phyloP scores from a whole-genome alignment of 2,113 vertebrate species.

The Silurus asotus region DNA sequence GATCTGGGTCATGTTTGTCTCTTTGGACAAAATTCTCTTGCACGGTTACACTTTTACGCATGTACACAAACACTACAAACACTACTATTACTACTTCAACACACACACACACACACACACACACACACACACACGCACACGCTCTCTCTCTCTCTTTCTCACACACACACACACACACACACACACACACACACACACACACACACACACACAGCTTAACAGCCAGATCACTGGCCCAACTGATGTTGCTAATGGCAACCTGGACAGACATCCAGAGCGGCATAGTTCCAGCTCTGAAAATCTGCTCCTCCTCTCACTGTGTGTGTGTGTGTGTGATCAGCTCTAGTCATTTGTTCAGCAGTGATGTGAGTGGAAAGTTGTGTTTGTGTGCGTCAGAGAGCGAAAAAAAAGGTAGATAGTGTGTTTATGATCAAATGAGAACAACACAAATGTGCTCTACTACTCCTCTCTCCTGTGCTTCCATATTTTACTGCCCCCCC shows the following conservation, averaged over 20 bases:
- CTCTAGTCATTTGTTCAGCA: conserved; percentile 17
- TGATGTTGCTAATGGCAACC: conserved; percentile 47
- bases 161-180: conserved; percentile 15
- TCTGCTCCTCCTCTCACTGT: conserved; percentile 26
- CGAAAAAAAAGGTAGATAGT: not conserved
- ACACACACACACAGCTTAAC: conserved; percentile 27
- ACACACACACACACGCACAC: conserved; percentile 10
- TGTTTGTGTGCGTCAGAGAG: not conserved
- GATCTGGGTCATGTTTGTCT: conserved; percentile 44
- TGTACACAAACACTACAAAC: conserved; percentile 27
- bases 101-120: not conserved
- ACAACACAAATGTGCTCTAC: conserved; percentile 22
- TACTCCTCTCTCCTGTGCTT: conserved; percentile 15
- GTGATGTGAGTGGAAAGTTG: conserved; percentile 17
- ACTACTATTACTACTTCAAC: not conserved
- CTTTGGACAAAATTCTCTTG: conserved; percentile 28
- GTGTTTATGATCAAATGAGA: conserved; percentile 45
- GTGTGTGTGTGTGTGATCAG: conserved; percentile 2
- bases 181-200: conserved; percentile 26
- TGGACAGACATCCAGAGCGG: conserved; percentile 29
- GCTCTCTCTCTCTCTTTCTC: too few relatives aligned
- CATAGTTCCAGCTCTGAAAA: conserved; percentile 13
- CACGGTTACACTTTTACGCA: not conserved
- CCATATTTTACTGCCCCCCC: conserved; percentile 11
- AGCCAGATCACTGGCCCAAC: conserved; percentile 26